Base-by-base conservation (phyloP, 2,888 invertebrate species). In the Idaea dimidiata region DNA sequence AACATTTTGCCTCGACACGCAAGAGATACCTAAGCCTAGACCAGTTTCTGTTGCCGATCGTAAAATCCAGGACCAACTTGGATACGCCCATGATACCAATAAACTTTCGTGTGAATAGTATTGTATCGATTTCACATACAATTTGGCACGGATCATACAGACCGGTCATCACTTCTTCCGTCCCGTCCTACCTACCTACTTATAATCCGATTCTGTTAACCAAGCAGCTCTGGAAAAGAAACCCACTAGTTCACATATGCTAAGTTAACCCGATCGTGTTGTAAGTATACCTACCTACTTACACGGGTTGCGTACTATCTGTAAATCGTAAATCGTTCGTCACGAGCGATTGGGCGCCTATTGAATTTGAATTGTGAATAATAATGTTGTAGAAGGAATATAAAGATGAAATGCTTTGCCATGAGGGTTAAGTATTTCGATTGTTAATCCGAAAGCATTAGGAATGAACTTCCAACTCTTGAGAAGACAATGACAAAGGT, bases 31-130 rank as follows among this genome's bases (percentile, higher is more conserved):
- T 43, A 8, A 8, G 43, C 43, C 43, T 43, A 43, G 10, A 43
- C 33, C 8, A 1, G 8, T 43, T 43, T 43, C 14, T 43, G 5
- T 10, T 43, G 24, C 24, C 24, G 43, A 43, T 43, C 43, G 43
- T 43, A 43, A 43, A 43, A 43, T 43, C 43, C 43, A 43, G 14
- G 43, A 33, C 33, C 33, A 33, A 33, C 8, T 24, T 14, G 43
- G 8, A 43, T 43, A 43, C 43, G 43, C 43, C 43, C 43, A 43
- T 43, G 43, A 10, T 43, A 56, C 56, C 17, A 18, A 17, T 17
- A 60, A 94, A 94, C 66, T 94, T 96, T 71, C 98, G 98, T 8
- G 87, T 18, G 18, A 10, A 56, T 18, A 56, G 6, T 16, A 7
- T 18, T 56, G 56, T 56, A 65, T 62, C 24, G 58, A 62, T 62